Conservation (phyloP, 2,797 vertebrate species). For the Bothrops alternatus region DNA sequence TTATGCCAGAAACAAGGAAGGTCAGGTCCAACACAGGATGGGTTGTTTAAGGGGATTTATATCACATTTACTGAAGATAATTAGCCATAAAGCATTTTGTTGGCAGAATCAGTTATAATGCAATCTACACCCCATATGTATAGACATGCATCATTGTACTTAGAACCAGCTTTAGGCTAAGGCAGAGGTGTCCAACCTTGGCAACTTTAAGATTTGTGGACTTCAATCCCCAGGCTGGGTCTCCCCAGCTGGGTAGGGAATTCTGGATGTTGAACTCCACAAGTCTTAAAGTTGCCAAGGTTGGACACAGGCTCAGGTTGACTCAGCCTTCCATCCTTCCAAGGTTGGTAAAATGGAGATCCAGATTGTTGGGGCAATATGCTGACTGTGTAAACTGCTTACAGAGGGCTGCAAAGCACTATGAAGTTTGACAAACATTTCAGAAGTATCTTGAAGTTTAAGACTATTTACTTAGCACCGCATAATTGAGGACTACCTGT, state of each 20-base stretch:
- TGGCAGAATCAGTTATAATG: background rate
- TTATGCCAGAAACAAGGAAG: background rate
- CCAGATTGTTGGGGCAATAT: background rate
- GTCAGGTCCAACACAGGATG: background rate
- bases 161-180: background rate
- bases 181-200: background rate
- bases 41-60: background rate
- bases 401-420: background rate
- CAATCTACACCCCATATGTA: background rate
- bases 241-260: background rate
- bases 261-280: background rate
- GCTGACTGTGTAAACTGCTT: background rate
- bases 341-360: background rate
- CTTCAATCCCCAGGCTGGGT: background rate
- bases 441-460: no score
- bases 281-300: background rate
- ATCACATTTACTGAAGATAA: background rate
- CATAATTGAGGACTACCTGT: background rate
- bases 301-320: background rate
- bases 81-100: background rate
- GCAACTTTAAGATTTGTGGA: background rate
- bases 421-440: no score
- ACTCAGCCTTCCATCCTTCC: background rate
- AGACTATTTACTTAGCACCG: no score
- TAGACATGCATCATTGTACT: background rate